These are phyloP conservation scores for Pogoniulus pusillus DNA, from an alignment of 2,797 vertebrate species.

Conservation along the genomic window DNA sequence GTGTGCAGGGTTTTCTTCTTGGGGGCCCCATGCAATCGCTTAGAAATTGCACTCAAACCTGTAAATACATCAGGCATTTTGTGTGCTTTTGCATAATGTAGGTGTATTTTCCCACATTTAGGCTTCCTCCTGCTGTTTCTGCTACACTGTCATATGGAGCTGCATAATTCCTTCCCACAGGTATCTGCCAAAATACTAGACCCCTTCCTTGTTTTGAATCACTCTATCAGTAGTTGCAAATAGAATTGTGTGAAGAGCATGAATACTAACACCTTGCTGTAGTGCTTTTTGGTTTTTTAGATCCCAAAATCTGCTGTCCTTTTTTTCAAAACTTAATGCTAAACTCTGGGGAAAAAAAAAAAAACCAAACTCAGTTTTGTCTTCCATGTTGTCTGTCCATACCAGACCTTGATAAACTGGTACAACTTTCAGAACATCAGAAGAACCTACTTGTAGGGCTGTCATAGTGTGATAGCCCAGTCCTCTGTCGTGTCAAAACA, in stretches of 20 bases:
- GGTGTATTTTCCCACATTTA: background rate
- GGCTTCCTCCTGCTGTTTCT: background rate
- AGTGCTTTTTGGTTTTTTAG: background rate
- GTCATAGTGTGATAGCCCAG: too few species aligned
- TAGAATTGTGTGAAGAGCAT: background rate
- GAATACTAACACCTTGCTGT: background rate
- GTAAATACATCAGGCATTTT: background rate
- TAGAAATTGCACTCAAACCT: background rate
- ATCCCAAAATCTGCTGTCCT: background rate
- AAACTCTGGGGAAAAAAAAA: background rate
- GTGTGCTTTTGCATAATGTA: background rate
- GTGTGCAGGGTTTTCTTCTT: background rate
- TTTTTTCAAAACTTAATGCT: background rate
- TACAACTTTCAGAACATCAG: background rate
- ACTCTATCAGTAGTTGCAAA: background rate
- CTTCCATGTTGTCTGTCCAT: background rate
- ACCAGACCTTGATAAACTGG: background rate
- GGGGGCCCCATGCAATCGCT: background rate
- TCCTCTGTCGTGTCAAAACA: too few species aligned
- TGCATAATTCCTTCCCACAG: background rate
- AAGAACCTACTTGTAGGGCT: background rate
- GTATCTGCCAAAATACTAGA: background rate
- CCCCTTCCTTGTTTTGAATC: background rate
- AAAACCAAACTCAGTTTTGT: background rate
- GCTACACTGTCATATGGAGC: background rate